These are phyloP conservation scores for Eubucco bourcierii DNA, from an alignment of 2,113 vertebrate species.

Conservation along the genomic window DNA sequence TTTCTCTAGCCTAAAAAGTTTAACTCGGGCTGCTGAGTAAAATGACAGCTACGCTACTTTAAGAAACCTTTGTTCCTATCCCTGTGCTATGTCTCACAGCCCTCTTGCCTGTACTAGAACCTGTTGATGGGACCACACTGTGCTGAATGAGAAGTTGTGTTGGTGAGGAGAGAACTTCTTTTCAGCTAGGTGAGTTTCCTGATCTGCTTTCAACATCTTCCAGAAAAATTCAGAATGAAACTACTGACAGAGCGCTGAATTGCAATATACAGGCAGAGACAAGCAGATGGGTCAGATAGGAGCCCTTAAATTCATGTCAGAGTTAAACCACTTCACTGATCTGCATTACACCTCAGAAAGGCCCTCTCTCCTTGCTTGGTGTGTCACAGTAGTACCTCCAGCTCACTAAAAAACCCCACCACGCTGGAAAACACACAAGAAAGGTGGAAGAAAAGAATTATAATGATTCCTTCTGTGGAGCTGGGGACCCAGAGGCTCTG, in stretches of 20 bases:
- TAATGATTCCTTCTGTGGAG: not conserved
- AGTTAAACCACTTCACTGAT: not conserved
- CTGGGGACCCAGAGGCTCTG: not conserved
- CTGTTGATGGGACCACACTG: not conserved
- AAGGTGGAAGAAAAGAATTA: not conserved
- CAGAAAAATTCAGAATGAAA: not conserved
- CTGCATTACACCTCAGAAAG: not conserved
- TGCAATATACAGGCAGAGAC: not conserved
- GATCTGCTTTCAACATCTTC: not conserved
- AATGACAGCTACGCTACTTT: not conserved
- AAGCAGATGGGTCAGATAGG: not conserved
- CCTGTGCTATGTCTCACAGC: not conserved
- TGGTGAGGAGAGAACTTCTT: not conserved
- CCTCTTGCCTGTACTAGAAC: not conserved
- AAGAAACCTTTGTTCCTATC: not conserved
- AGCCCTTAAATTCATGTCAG: not conserved
- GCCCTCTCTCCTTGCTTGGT: rapidly evolving
- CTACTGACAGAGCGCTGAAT: not conserved
- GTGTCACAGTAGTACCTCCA: not conserved
- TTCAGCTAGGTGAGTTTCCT: not conserved
- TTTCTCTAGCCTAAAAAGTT: not conserved
- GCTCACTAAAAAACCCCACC: not conserved
- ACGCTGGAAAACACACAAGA: not conserved
- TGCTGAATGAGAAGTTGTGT: not conserved
- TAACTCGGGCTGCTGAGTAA: not conserved